phyloP scores from a whole-genome alignment of 2,888 invertebrate species.

The Tiliacea aurago region DNA sequence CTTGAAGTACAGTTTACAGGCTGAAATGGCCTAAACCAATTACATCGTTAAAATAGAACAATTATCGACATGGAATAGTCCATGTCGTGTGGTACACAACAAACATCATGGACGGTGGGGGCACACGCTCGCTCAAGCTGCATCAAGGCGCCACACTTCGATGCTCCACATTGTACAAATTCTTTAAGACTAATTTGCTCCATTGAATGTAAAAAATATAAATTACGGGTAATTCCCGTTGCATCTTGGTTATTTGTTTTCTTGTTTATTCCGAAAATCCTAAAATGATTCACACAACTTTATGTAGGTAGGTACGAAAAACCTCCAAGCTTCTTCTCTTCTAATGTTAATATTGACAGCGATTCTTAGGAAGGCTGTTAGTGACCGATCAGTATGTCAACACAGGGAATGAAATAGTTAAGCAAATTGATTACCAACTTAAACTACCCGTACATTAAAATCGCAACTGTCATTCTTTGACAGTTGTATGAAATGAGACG shows the following conservation, averaged over 20 bases:
- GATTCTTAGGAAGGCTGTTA: not conserved
- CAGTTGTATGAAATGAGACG: not conserved
- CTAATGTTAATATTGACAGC: too few relatives aligned
- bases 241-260: not conserved
- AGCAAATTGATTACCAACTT: not conserved
- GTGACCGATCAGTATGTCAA: conserved; percentile 4
- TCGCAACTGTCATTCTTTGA: not conserved
- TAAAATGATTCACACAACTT: not conserved
- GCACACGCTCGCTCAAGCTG: conserved; percentile 25
- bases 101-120: not conserved
- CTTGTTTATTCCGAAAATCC: not conserved
- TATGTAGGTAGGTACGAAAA: not conserved
- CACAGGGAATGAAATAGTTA: not conserved
- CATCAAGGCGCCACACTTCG: conserved; percentile 7
- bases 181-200: conserved; percentile 24
- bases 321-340: not conserved
- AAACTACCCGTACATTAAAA: not conserved
- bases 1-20: not conserved
- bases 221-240: conserved; percentile 5
- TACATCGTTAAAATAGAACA: conserved; percentile 5
- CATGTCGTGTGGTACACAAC: not conserved
- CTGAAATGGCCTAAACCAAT: not conserved
- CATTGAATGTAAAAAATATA: conserved; percentile 14
- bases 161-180: conserved; percentile 22
- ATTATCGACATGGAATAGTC: conserved; percentile 15